Evolutionary conservation across 53 echinoderm and acorn worm genomes (phyloP).

Genomic region (Zoroaster sp.): DNA sequence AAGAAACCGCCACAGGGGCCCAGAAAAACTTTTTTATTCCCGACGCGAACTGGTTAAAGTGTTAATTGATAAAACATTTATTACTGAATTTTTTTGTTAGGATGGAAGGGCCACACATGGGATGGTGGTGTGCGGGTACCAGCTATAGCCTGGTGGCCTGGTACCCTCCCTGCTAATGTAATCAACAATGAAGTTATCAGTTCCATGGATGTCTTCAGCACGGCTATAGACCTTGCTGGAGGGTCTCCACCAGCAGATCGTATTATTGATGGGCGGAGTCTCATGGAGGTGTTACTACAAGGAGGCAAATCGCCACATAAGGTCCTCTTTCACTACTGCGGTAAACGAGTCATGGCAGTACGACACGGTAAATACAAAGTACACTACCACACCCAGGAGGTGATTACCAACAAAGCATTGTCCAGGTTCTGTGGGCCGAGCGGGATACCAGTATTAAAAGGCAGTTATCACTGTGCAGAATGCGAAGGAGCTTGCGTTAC

Average conservation of each 20-base stretch:
- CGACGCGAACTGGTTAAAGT: too few species aligned
- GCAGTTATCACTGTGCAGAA: constrained; percentile 24
- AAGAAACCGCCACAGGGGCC: too few species aligned
- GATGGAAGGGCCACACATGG: constrained; percentile 79
- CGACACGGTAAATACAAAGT: constrained; percentile 66
- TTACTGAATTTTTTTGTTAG: too few species aligned
- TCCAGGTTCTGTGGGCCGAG: constrained; percentile 33
- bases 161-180: constrained; percentile 58
- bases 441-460: constrained; percentile 30
- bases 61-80: too few species aligned
- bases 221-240: constrained; percentile 74
- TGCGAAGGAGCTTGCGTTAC: constrained; percentile 52
- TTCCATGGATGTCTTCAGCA: constrained; percentile 85
- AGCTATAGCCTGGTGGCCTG: constrained; percentile 91
- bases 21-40: too few species aligned
- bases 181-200: constrained; percentile 69
- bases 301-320: constrained; percentile 31
- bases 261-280: constrained; percentile 74
- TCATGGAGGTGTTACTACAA: constrained; percentile 55
- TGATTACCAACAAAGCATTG: background rate
- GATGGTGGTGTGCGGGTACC: constrained; percentile 92
- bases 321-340: constrained; percentile 76
- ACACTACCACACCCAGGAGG: constrained; percentile 64
- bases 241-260: constrained; percentile 66
- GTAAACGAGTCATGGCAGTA: constrained; percentile 73